Evolutionary conservation across 2,113 vertebrate species (phyloP), one percentile per base, ranked within the genome.

Genomic region (Mugil cephalus): DNA sequence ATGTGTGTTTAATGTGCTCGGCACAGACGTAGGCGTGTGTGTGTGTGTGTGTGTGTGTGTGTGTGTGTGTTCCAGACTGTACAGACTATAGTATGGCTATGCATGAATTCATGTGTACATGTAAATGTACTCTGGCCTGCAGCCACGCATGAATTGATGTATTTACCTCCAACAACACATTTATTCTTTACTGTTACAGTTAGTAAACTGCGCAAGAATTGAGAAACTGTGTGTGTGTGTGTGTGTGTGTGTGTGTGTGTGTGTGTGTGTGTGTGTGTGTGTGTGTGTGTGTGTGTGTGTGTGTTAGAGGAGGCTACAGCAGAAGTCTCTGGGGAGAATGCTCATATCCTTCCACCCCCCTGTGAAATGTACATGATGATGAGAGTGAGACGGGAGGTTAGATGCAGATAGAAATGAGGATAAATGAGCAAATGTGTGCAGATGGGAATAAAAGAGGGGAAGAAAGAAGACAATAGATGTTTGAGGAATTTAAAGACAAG

Each of bases 41-140:
- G 42, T 53, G 21, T 56, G 61, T 61, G 14, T 68, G 69, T 65
- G 36, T 45, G 34, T 38, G 14, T 52, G 55, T 4, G 18, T 54
- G 18, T 48, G 67, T 74, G 42, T 53, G 13, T 19, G 17, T 38
- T 58, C 40, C 0, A 0, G 36, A 43, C 1, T n/a, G 14, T 12
- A 55, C n/a, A 48, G 53, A 50, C 6, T 39, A 7, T n/a, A 61
- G 38, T 34, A 45, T 40, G 61, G 43, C 62, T 65, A 88, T 67
- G 30, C 66, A 69, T 78, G 62, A 50, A 77, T 74, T 42, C 40
- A 75, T 75, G 19, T 59, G 40, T 66, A 56, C 67, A 64, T 79
- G 69, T 83, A 70, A 68, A 79, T 80, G 66, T 84, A 56, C 75
- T 70, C 66, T 80, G 70, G 69, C 72, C 70, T 62, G 46, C 54